Percentiles rank a stretch among this genome's conserved stretches.
Conservation (phyloP, 2,888 invertebrate species). For the Lithophane leautieri region DNA sequence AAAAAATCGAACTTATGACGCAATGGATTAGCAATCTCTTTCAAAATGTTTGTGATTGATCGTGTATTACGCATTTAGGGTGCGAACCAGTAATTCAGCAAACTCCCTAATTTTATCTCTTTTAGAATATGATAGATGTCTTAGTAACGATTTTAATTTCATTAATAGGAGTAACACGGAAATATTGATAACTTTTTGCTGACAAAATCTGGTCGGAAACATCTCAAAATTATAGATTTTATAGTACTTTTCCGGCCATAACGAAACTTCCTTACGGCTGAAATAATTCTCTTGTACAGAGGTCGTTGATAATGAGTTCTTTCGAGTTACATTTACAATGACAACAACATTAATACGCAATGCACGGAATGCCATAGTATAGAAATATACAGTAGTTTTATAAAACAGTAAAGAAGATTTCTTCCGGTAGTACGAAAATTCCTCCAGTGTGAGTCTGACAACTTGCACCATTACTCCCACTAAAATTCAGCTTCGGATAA, state of each 20-base stretch:
- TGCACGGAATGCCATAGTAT: background rate
- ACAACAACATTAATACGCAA: slow-evolving; percentile 35
- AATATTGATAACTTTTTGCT: background rate
- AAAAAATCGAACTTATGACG: too few relatives aligned
- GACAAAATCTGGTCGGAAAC: slow-evolving; percentile 23
- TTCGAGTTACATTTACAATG: slow-evolving; percentile 40
- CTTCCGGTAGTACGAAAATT: too few relatives aligned
- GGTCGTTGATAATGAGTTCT: slow-evolving; percentile 58
- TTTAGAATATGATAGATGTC: too few relatives aligned
- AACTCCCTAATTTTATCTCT: too few relatives aligned
- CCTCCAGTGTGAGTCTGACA: too few relatives aligned
- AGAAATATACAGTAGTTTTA: slow-evolving; percentile 24
- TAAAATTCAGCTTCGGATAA: too few relatives aligned
- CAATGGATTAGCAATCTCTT: too few relatives aligned
- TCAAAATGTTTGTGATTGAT: too few relatives aligned
- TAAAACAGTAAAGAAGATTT: background rate
- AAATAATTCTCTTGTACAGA: slow-evolving; percentile 51
- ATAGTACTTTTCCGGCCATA: slow-evolving; percentile 50
- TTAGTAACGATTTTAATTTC: background rate
- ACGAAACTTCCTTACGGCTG: slow-evolving; percentile 58
- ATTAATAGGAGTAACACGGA: slow-evolving; percentile 3
- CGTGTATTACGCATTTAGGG: too few relatives aligned
- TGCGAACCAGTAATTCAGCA: too few relatives aligned
- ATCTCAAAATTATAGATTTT: slow-evolving; percentile 47
- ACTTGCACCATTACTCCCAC: too few relatives aligned